Conservation (phyloP, 1,140 invertebrate genomes). For the Trachymyrmex cornetzi region DNA sequence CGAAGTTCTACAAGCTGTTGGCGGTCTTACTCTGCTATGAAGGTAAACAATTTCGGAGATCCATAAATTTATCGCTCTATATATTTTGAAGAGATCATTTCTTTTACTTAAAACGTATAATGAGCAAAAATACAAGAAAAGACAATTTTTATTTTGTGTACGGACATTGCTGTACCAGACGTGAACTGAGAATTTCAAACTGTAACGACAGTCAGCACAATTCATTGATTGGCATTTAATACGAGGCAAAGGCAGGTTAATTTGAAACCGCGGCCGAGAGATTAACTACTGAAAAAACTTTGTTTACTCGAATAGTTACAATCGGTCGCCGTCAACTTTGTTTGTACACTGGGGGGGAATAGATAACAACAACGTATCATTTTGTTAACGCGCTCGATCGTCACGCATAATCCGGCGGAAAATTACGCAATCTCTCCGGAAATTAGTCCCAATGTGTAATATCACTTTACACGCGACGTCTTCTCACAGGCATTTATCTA, state of each 20-base stretch:
- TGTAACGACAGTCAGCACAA: neutral
- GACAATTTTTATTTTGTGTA: neutral
- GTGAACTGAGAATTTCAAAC: neutral
- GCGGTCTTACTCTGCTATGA: constrained; percentile 64
- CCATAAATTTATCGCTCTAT: neutral
- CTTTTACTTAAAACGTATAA: neutral
- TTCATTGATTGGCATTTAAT: constrained; percentile 37
- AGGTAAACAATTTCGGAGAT: constrained; percentile 45
- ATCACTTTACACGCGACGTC: constrained; percentile 65
- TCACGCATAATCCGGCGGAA: constrained; percentile 50
- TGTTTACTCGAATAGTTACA: constrained; percentile 3
- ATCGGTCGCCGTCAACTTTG: neutral
- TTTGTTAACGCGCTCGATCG: constrained; percentile 60
- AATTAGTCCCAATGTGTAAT: constrained; percentile 58
- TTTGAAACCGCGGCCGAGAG: neutral
- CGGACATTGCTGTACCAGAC: neutral
- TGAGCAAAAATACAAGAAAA: neutral
- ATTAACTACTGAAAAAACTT: neutral
- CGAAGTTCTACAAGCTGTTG: constrained; percentile 45
- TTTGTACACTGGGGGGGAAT: neutral
- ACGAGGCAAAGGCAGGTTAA: neutral
- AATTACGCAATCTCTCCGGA: constrained; percentile 73
- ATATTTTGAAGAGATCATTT: no score
- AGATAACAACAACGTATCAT: constrained; percentile 53
- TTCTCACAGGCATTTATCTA: constrained; percentile 42